Base-by-base conservation (phyloP, 2,888 invertebrate species). In the Rhingia rostrata region DNA sequence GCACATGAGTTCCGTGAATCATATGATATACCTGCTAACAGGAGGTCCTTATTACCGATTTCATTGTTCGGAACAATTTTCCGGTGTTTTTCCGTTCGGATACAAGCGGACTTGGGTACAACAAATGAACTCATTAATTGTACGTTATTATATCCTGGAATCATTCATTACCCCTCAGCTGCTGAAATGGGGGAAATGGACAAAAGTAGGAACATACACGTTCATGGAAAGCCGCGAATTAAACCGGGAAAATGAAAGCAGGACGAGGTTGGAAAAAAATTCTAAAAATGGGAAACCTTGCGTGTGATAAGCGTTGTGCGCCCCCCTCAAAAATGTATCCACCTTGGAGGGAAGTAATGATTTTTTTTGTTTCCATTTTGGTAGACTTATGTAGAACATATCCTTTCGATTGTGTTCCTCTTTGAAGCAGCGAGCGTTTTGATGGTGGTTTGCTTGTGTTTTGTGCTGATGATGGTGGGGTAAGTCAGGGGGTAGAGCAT, bases 111-210 rank as follows among this genome's bases (percentile, higher is more conserved):
- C 39, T 39, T 51, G 43, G 66, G 56, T 6, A 14, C 47, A 22
- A 45, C 73, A 66, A 67, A 51, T 49, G 67, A 78, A 83, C 63
- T 69, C 73, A 67, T 73, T 83, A 74, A 79, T 83, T 79, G 78
- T 74, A 74, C 79, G 63, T 78, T 83, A 81, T 81, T 81, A 70
- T 75, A 67, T 81, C 81, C 81, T 70, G 33, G 75, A 75, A 75
- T 75, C 81, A 64, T 81, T 58, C 70, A 75, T 75, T 81, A 75
- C 58, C 56, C 54, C 30, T 3, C 6, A 9, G 12, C 1, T 30
- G 39, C 6, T 61, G 33, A 6, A 41, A 41, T 41, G 54, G n/a
- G 39, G 53, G 22, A 22, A 32, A 30, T 9, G 32, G 43, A 45
- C 14, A n/a, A 37, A 33, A 35, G 30, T 30, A 54, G n/a, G 14